Conservation (phyloP, 2,797 vertebrate genomes). For the Ctenochaetus hawaiiensis region DNA sequence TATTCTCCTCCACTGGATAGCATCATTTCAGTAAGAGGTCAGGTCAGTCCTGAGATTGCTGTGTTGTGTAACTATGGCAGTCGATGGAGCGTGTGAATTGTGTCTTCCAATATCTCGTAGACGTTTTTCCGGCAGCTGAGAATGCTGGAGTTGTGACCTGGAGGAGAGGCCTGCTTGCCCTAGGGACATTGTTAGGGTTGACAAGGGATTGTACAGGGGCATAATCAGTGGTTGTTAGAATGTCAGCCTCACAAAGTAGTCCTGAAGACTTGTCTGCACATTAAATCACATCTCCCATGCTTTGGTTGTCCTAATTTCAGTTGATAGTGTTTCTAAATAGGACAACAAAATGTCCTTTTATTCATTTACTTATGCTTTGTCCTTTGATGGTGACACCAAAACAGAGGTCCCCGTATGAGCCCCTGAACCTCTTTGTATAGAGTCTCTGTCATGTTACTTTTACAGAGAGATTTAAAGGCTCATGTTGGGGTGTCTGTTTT, state of each 20-base stretch:
- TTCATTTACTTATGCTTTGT: not conserved
- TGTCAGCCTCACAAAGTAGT: constrained; percentile 23
- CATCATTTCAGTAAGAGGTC: constrained; percentile 43
- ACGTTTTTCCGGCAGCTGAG: constrained; percentile 72
- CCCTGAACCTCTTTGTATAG: too few species aligned
- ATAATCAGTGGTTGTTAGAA: constrained; percentile 13
- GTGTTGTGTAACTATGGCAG: constrained; percentile 65
- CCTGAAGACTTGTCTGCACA: not conserved
- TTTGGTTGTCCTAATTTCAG: not conserved
- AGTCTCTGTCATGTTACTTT: too few species aligned
- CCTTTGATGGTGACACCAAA: constrained; percentile 15
- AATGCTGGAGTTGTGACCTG: constrained; percentile 62
- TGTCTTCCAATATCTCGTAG: constrained; percentile 53
- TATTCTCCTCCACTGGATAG: not conserved
- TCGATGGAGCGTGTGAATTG: constrained; percentile 75
- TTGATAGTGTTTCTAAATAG: constrained; percentile 10
- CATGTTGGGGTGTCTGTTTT: constrained; percentile 33
- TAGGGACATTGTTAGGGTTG: constrained; percentile 27
- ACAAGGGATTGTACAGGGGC: constrained; percentile 4
- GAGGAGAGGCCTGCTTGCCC: constrained; percentile 33
- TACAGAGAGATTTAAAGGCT: constrained; percentile 35
- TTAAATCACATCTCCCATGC: not conserved
- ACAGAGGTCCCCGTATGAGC: too few species aligned
- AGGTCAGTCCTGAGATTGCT: constrained; percentile 16
- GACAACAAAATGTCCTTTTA: not conserved